A percentile compares a stretch with the other conserved stretches of the same genome.
phyloP scores from a whole-genome alignment of 1,140 invertebrate genomes.

The Cyrtorhinus lividipennis region DNA sequence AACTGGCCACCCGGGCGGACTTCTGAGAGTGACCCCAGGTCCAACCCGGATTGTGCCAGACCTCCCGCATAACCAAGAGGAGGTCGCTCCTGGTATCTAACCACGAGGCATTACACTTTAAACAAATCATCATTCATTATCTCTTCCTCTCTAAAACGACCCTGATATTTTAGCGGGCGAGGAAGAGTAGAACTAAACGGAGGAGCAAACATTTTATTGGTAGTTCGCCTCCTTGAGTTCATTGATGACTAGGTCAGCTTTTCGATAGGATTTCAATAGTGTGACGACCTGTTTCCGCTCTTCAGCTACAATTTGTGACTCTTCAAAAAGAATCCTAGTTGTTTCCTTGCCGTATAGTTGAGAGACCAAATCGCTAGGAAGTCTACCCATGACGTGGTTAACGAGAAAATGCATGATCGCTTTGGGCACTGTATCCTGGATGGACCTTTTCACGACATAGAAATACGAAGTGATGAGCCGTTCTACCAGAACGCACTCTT shows the following conservation, averaged over 20 bases:
- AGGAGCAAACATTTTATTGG: background rate
- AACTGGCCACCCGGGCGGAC: too few relatives aligned
- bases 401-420: slow-evolving; percentile 25
- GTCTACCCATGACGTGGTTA: slow-evolving; percentile 20
- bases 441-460: slow-evolving; percentile 21
- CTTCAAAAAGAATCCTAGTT: slow-evolving; percentile 12
- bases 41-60: background rate
- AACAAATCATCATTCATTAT: too few relatives aligned
- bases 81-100: background rate
- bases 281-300: background rate
- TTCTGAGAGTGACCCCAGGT: background rate
- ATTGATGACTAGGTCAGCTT: slow-evolving; percentile 14
- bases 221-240: slow-evolving; percentile 11
- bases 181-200: background rate
- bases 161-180: too few relatives aligned
- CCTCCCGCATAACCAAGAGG: background rate
- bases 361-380: slow-evolving; percentile 20
- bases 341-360: slow-evolving; percentile 19
- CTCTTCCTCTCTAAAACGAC: background rate
- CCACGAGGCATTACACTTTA: background rate
- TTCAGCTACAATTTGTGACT: slow-evolving; percentile 13
- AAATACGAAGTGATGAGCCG: slow-evolving; percentile 24
- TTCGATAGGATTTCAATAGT: slow-evolving; percentile 10
- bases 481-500: slow-evolving; percentile 19
- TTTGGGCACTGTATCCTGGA: slow-evolving; percentile 25